These are phyloP conservation scores for Otocyon megalotis DNA, from an alignment of 2,113 vertebrate species.

Conservation along the genomic window DNA sequence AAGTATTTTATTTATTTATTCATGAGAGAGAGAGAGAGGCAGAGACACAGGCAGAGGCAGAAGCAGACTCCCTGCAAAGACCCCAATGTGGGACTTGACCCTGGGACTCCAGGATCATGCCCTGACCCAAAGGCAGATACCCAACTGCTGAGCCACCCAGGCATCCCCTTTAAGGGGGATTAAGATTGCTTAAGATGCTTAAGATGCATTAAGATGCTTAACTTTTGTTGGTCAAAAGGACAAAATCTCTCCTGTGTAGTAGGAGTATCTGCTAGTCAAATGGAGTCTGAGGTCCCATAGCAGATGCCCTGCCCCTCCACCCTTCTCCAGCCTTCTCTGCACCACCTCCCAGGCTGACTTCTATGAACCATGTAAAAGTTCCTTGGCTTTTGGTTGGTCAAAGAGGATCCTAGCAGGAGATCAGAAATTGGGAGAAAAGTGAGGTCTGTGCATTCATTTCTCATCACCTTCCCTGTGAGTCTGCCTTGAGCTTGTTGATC, in stretches of 20 bases:
- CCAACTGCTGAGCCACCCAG: no score
- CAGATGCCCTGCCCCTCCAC: background rate
- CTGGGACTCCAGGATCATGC: no score
- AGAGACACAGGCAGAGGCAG: no score
- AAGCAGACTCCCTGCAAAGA: no score
- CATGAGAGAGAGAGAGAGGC: no score
- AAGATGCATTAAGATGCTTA: no score
- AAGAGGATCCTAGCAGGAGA: background rate
- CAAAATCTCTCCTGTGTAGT: background rate
- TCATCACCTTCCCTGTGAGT: background rate
- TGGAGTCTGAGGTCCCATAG: accelerated
- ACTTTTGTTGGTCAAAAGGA: background rate
- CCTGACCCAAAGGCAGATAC: no score
- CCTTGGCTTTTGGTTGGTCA: background rate
- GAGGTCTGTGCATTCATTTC: background rate
- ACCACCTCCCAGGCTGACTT: background rate
- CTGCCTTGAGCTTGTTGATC: background rate
- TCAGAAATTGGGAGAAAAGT: background rate
- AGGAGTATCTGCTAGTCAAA: background rate
- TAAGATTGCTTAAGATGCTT: no score
- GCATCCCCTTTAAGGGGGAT: no score
- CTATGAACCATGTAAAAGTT: background rate
- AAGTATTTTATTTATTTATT: no score
- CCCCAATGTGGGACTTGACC: no score
- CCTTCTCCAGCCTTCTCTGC: background rate